Conservation (phyloP, 2,797 vertebrate species). For the Miichthys miiuy region DNA sequence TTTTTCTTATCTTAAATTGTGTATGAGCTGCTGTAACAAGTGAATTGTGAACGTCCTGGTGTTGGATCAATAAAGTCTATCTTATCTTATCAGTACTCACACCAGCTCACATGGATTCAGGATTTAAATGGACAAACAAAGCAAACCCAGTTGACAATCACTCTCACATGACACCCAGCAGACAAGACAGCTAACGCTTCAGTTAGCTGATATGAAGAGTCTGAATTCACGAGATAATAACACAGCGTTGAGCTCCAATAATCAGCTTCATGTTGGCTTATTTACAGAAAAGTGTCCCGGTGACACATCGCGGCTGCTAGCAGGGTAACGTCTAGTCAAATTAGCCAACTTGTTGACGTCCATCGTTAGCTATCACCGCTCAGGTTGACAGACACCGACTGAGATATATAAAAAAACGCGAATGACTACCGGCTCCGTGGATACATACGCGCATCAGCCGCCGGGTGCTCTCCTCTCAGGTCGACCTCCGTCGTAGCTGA, state of each 20-base stretch:
- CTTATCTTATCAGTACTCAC: not conserved
- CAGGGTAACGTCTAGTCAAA: slow-evolving; percentile 17
- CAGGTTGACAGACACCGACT: slow-evolving; percentile 1
- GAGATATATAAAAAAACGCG: not conserved
- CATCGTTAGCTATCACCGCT: slow-evolving; percentile 14
- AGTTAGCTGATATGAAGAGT: slow-evolving; percentile 22
- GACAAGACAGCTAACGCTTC: slow-evolving; percentile 7
- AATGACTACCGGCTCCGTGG: not conserved
- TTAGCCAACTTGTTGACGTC: slow-evolving; percentile 61
- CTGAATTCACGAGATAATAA: not conserved
- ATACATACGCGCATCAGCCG: slow-evolving; percentile 19
- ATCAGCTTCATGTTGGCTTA: not conserved
- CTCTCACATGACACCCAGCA: slow-evolving; percentile 62
- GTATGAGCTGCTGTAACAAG: too few relatives aligned
- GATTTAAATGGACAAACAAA: slow-evolving; percentile 42
- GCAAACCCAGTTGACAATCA: slow-evolving; percentile 31
- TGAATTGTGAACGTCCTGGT: too few relatives aligned
- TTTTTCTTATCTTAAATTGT: too few relatives aligned
- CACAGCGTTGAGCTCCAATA: not conserved
- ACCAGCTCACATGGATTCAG: not conserved
- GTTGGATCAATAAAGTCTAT: too few relatives aligned
- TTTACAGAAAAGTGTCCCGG: accelerated
- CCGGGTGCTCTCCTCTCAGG: not conserved
- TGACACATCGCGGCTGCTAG: not conserved
- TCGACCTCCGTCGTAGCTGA: not conserved